Percentiles rank a stretch among this genome's conserved stretches.
These are phyloP conservation scores for Ciona savignyi DNA, from an alignment of 23 tunicate genomes.

Conservation along the genomic window DNA sequence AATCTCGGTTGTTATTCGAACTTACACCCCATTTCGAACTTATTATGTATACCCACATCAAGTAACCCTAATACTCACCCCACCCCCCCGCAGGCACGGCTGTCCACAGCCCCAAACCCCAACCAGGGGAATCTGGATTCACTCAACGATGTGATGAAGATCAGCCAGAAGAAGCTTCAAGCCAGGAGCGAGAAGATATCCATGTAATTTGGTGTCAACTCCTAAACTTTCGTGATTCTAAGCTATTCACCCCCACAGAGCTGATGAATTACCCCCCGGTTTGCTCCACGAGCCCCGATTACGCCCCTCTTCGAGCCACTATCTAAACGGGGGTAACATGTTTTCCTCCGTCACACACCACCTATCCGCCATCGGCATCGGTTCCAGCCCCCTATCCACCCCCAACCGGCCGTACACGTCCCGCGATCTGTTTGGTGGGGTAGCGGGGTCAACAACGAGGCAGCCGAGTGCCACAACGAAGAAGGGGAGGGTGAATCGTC, in stretches of 20 bases:
- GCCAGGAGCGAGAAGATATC: conserved; percentile 32
- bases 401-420: conserved; percentile 17
- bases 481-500: conserved; percentile 19
- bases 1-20: no score
- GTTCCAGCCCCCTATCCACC: conserved; percentile 25
- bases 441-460: not conserved
- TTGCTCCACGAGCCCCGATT: conserved; percentile 12
- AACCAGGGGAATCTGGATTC: conserved; percentile 32
- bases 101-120: conserved; percentile 41
- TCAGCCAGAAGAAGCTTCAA: conserved; percentile 78
- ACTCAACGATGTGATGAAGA: conserved; percentile 74
- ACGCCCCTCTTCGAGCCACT: conserved; percentile 23
- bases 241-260: conserved; percentile 2
- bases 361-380: conserved; percentile 13
- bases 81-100: conserved; percentile 26
- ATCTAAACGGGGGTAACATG: conserved; percentile 6
- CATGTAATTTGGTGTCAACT: conserved; percentile 15
- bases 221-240: no score
- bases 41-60: no score
- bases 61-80: no score
- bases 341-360: conserved; percentile 11
- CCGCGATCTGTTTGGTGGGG: conserved; percentile 5
- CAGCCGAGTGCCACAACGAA: conserved; percentile 44
- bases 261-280: conserved; percentile 14
- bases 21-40: no score